Base-by-base conservation (phyloP, 1,140 invertebrate species). In the Aphaenogaster rudis region DNA sequence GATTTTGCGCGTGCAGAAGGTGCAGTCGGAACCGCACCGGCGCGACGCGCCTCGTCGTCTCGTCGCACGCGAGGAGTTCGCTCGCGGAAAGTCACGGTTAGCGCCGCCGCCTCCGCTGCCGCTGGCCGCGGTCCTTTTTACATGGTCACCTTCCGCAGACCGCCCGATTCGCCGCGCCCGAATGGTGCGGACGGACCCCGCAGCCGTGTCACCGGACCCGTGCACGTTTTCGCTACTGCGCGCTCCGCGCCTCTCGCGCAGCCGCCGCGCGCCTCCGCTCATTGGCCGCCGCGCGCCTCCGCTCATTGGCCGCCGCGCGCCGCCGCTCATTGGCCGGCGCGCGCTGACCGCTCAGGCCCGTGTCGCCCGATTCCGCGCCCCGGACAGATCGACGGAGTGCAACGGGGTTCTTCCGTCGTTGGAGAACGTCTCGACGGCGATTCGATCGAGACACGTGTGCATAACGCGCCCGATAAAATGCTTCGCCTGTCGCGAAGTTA, bases 141-240 rank as follows among this genome's bases (percentile, higher is more conserved):
- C 86, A 88, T 86, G 76, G 76, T 88, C 86, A n/a, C 61, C 39
- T 8, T 28, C 33, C 39, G 59, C 13, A 28, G 3, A 21, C 42
- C 76, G 59, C 21, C 74, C 57, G 63, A 21, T 63, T 63, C 78
- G 66, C 81, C 66, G 78, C 88, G 54, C 63, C 76, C 84, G 86
- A 69, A 48, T 82, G 67, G 80, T 71, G 86, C 50, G 39, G 69
- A 85, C 86, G 79, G 82, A 74, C 28, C 17, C 66, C 48, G 48
- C 74, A 28, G 2, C 48, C 76, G 66, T 66, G 6, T 33, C 28
- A 28, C 63, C 80, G 69, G 79, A 76, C 36, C 64, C 86, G 87
- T 84, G 81, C 91, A 92, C 90, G 86, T 86, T 91, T 87, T 82
- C 64, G 69, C 21, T 72, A 84, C 85, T 84, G 85, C 77, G 88